Conservation (phyloP, 2,113 vertebrate species). For the Chelonoidis abingdonii region DNA sequence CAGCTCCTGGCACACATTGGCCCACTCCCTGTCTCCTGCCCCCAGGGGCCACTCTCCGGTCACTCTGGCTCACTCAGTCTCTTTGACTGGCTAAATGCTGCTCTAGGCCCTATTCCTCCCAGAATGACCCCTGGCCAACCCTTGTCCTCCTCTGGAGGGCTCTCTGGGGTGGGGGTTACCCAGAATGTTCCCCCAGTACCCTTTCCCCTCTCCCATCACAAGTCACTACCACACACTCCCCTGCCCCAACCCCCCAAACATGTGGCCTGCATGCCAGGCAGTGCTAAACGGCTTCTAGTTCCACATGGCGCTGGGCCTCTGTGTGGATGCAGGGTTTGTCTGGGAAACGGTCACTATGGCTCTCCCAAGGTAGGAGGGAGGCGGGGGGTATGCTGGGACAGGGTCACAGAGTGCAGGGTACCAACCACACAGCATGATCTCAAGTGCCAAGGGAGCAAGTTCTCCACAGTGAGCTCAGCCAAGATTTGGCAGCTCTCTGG, state of each 20-base stretch:
- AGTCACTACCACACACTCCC: neutral
- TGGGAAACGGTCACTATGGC: neutral
- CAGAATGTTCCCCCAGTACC: neutral
- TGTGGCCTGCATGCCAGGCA: neutral
- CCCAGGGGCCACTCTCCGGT: too few relatives aligned
- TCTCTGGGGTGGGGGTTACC: neutral
- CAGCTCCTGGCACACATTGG: neutral
- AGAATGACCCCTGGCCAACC: neutral
- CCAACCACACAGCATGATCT: too few relatives aligned
- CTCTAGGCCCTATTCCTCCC: neutral
- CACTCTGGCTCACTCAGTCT: neutral
- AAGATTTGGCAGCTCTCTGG: too few relatives aligned
- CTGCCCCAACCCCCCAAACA: neutral
- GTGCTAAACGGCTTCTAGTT: neutral
- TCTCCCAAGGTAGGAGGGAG: neutral
- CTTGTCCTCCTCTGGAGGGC: neutral
- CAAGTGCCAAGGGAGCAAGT: too few relatives aligned
- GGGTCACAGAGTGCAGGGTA: neutral
- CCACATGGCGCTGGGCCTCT: neutral
- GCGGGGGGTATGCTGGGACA: neutral
- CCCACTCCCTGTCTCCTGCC: neutral
- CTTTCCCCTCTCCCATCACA: neutral
- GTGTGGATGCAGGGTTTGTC: neutral
- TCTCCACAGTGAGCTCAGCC: too few relatives aligned
- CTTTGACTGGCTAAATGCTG: too few relatives aligned